Base-by-base conservation (phyloP, 2,113 vertebrate genomes). In the Heptranchias perlo region DNA sequence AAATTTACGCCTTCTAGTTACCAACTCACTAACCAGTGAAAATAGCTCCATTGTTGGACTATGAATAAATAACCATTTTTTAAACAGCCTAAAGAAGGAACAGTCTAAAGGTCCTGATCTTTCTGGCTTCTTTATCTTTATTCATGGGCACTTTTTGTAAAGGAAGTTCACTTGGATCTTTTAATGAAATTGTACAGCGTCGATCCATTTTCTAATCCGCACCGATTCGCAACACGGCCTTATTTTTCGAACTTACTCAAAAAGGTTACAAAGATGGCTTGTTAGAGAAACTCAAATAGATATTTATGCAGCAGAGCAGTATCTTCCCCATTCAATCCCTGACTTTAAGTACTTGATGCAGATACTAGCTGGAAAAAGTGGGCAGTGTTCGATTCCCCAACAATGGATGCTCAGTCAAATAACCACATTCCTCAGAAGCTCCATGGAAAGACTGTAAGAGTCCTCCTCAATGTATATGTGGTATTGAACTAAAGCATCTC, bases 21-120 rank as follows among this genome's bases (percentile, higher is more conserved):
- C 52, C 78, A 31, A 61, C 13, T 91, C 28, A 91, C 49, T 91
- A 52, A 16, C 87, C 52, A 91, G 52, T n/a, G 31, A 58, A 58
- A 91, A 87, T 52, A 28, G 89, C 21, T 93, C 89, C 58, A 35
- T 93, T n/a, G 58, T n/a, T 39, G 89, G 89, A 23, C 89, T 62
- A 93, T 93, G 58, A 62, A 93, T 64, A 62, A 93, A 93, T 62
- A 39, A 62, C 31, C 54, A 62, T 39, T 62, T 93, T 93, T 93
- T 91, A 82, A 39, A 16, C 14, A 82, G 39, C 3, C 31, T 91
- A 91, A 35, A 91, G 31, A 16, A 82, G 87, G n/a, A 93, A 39
- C 62, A 82, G 4, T 62, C 31, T 39, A 16, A 93, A n/a, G 58
- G 89, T 93, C n/a, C 4, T 93, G 89, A 93, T 39, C n/a, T 54